These are phyloP conservation scores for Indicator maculatus DNA, from an alignment of 2,113 vertebrate species.

Conservation along the genomic window DNA sequence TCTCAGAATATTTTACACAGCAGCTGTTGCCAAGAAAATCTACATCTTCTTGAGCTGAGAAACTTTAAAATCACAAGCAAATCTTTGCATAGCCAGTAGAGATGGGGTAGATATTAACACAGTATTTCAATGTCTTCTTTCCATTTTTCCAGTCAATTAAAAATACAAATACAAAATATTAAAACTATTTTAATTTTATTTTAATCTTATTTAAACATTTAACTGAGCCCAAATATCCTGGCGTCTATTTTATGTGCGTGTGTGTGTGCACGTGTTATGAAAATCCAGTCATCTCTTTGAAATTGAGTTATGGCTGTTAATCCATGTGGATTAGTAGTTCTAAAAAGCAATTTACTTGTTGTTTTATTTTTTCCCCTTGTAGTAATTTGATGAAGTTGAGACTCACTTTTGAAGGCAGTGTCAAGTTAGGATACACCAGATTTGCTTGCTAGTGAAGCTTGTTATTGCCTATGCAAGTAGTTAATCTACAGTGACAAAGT, in stretches of 20 bases:
- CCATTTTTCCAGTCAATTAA: slow-evolving; percentile 73
- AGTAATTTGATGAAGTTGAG: not conserved
- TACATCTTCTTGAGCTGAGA: slow-evolving; percentile 75
- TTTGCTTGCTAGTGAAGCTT: not conserved
- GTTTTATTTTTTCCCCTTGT: not conserved
- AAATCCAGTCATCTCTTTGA: slow-evolving; percentile 2
- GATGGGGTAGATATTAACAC: slow-evolving; percentile 66
- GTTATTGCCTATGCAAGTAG: not conserved
- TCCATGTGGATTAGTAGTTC: not conserved
- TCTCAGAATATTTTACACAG: slow-evolving; percentile 85
- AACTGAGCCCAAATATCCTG: slow-evolving; percentile 38
- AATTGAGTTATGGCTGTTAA: slow-evolving; percentile 24
- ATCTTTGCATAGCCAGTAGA: slow-evolving; percentile 60
- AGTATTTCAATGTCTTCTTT: slow-evolving; percentile 59
- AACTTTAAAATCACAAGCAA: slow-evolving; percentile 74
- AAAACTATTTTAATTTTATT: slow-evolving; percentile 67
- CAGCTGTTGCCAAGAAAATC: slow-evolving; percentile 78
- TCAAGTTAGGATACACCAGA: not conserved
- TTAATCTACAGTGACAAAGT: not conserved
- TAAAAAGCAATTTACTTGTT: slow-evolving; percentile 4
- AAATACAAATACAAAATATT: slow-evolving; percentile 61
- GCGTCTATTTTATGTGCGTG: not conserved
- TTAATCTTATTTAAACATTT: slow-evolving; percentile 72
- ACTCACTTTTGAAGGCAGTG: not conserved
- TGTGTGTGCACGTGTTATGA: not conserved